Evolutionary conservation across 1,140 invertebrate genomes (phyloP), one percentile per base, ranked within the genome.

Genomic region (Polypedilum vanderplanki): DNA sequence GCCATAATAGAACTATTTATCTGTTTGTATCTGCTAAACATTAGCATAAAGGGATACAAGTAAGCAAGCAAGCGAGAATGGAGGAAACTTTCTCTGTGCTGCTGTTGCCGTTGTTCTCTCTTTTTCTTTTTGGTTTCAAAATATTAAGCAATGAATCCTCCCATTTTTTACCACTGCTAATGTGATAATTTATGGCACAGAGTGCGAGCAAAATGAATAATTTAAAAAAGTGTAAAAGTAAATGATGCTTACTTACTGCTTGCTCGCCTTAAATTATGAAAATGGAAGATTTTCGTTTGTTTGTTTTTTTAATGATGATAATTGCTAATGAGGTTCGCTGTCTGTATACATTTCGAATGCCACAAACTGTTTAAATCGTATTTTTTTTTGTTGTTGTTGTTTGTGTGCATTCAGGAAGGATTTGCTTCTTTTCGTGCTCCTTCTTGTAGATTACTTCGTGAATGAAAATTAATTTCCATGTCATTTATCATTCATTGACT

Each of bases 401-500:
- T n/a, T 57, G 3, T 57, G 41, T 46, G 41, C 9, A 57, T 57
- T 12, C 46, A 57, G 46, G 46, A 57, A 57, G 46, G 46, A 57
- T 57, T 57, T 33, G 10, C 46, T 57, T n/a, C 9, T n/a, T 57
- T 57, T 57, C 46, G n/a, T n/a, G 46, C 46, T 57, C 12, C 15
- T 15, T 57, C 46, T 57, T n/a, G 46, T n/a, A 57, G 46, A 57
- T 57, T 57, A 57, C 46, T 57, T 57, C 46, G 24, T 57, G 46
- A 57, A 57, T 57, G 46, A 15, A 57, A 57, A 57, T 57, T 57
- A 57, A 57, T 57, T 57, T 57, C 46, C 46, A 57, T 57, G 46
- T 57, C 46, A 57, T 57, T 57, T 57, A 57, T 57, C 46, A 57
- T 57, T 57, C 46, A 57, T n/a, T 57, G 46, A 57, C 46, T 57